Percentiles rank a stretch among this genome's conserved stretches.
Evolutionary conservation across 2,888 invertebrate genomes (phyloP).

Genomic region (Pantelozetes paolii): DNA sequence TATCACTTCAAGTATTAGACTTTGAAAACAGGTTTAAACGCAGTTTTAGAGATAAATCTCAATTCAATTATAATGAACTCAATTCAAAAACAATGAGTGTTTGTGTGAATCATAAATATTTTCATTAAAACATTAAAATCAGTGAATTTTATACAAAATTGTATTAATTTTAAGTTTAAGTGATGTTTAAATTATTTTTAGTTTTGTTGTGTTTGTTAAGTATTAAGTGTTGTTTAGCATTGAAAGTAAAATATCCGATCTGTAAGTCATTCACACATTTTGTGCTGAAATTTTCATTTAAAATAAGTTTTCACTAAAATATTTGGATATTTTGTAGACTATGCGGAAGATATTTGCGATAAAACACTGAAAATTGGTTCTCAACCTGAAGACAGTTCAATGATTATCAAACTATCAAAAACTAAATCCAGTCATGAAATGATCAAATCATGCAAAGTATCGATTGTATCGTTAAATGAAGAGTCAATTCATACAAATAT

Average conservation of each 20-base stretch:
- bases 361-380: neutral
- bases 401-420: slow-evolving; percentile 9
- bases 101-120: neutral
- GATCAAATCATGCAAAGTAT: slow-evolving; percentile 2
- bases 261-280: neutral
- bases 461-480: slow-evolving; percentile 4
- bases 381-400: slow-evolving; percentile 1
- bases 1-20: neutral
- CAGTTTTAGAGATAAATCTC: slow-evolving; percentile 3
- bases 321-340: neutral
- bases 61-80: slow-evolving; percentile 5
- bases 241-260: neutral
- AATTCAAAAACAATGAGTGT: neutral
- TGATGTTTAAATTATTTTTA: neutral
- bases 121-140: neutral
- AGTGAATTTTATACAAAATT: neutral
- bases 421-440: neutral
- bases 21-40: slow-evolving; percentile 15
- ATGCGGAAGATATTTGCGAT: slow-evolving; percentile 23
- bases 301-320: neutral
- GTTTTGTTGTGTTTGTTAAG: neutral
- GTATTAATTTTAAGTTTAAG: too few relatives aligned
- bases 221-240: neutral
- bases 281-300: neutral
- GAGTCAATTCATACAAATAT: neutral